These are phyloP conservation scores for Agrenia bidenticulata DNA, from an alignment of 2,888 invertebrate species.

Conservation along the genomic window DNA sequence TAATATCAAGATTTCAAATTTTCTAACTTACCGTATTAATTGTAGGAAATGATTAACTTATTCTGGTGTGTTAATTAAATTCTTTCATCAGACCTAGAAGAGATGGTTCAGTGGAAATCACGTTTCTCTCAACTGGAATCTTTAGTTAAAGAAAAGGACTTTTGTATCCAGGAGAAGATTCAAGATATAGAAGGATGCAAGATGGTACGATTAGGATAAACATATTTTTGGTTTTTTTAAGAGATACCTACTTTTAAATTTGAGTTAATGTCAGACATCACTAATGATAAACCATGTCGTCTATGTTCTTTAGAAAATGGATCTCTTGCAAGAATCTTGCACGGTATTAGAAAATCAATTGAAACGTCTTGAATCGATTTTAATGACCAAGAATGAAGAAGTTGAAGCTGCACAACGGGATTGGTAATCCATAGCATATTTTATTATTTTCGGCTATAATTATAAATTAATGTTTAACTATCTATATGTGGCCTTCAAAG, in stretches of 20 bases:
- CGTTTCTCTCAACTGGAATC: not conserved
- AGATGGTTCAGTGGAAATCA: slow-evolving; percentile 2
- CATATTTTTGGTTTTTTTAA: too few relatives aligned
- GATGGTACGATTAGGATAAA: not conserved
- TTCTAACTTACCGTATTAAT: too few relatives aligned
- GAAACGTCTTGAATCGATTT: not conserved
- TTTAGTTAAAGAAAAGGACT: not conserved
- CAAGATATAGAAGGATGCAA: not conserved
- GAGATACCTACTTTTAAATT: too few relatives aligned
- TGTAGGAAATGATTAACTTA: too few relatives aligned
- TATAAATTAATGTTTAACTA: too few relatives aligned
- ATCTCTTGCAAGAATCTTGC: not conserved
- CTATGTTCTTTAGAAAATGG: not conserved
- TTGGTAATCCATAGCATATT: not conserved
- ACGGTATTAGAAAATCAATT: not conserved
- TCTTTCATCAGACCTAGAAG: not conserved
- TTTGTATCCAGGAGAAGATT: not conserved
- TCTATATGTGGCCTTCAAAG: too few relatives aligned
- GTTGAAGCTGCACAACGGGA: not conserved
- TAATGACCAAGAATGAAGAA: not conserved
- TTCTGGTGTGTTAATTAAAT: too few relatives aligned
- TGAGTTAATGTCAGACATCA: too few relatives aligned
- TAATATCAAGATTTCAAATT: too few relatives aligned
- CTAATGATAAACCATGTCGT: too few relatives aligned
- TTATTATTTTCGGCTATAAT: not conserved